Base-by-base conservation (phyloP, 2,888 invertebrate species). In the Pteria penguin region DNA sequence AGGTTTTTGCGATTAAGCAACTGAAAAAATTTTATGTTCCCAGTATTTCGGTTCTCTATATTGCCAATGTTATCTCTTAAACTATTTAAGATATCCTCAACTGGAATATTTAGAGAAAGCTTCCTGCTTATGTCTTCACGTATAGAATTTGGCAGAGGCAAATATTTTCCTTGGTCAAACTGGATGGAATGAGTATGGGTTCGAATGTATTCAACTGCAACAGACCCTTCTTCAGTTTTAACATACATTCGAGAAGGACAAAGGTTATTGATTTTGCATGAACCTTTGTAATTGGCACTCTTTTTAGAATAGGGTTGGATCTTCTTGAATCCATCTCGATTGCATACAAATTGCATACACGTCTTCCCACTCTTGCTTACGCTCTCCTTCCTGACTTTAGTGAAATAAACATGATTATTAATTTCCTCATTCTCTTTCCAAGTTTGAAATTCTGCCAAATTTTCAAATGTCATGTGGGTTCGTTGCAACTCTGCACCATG, bases 201-300 rank as follows among this genome's bases (percentile, higher is more conserved):
- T 55, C 24, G 4, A 55, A 55, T 55, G 24, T 55, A 55, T 18
- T 55, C 55, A 4, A 55, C 55, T 18, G n/a, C 18, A 18, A 55
- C 55, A 55, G n/a, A 5, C n/a, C 24, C 24, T 8, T 55, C 4
- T 8, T 55, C 24, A 4, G 4, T 4, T 55, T 4, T 55, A 55
- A 55, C 55, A 55, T 55, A 55, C 55, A 55, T 55, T 8, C 55
- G 55, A 55, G 55, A 55, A 22, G 55, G 55, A 55, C 55, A 55
- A 4, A 55, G 18, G 4, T 55, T 55, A 55, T 18, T 18, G 18
- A 55, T 18, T 18, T 55, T 55, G 18, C 55, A 18, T 55, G 55
- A 55, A 5, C 55, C 55, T 18, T 55, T 55, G 4, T 4, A n/a
- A 55, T 55, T 55, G n/a, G 18, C 22, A 8, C 24, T 55, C n/a